Evolutionary conservation across 2,797 vertebrate genomes (phyloP).

Genomic region (Tokudaia tokunoshimensis): DNA sequence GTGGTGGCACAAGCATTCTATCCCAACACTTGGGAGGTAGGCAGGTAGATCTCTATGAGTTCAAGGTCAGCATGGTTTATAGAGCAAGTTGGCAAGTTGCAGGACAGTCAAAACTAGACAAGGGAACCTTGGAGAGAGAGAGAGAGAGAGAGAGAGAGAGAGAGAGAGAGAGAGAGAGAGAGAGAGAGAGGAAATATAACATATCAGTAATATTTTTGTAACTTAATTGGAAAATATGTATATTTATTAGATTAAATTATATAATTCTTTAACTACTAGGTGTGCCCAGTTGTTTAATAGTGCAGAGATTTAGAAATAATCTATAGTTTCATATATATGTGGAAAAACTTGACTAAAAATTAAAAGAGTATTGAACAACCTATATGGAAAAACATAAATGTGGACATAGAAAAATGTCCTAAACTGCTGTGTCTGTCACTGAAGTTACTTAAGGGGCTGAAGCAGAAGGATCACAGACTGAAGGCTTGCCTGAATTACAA

Average conservation of each 20-base stretch:
- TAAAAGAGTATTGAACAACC: neutral
- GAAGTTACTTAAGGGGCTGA: neutral
- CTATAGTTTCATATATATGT: neutral
- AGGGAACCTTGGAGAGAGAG: neutral
- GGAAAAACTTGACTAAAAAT: neutral
- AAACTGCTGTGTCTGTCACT: neutral
- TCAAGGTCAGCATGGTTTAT: neutral
- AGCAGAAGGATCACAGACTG: neutral
- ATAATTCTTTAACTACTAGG: neutral
- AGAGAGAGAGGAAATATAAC: neutral
- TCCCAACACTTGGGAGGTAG: neutral
- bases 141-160: too few species aligned
- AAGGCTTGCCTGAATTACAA: neutral
- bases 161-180: too few species aligned
- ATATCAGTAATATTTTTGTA: neutral
- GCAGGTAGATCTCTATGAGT: neutral
- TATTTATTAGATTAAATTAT: slow-evolving; percentile 3
- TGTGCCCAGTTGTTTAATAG: neutral
- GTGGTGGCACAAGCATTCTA: neutral
- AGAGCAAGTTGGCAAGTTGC: neutral
- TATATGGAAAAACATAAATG: neutral
- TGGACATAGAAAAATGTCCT: neutral
- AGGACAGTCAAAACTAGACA: neutral
- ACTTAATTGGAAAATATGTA: neutral
- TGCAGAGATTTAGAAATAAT: neutral